phyloP scores from a whole-genome alignment of 1,140 invertebrate species.

The Drosophila grimshawi region DNA sequence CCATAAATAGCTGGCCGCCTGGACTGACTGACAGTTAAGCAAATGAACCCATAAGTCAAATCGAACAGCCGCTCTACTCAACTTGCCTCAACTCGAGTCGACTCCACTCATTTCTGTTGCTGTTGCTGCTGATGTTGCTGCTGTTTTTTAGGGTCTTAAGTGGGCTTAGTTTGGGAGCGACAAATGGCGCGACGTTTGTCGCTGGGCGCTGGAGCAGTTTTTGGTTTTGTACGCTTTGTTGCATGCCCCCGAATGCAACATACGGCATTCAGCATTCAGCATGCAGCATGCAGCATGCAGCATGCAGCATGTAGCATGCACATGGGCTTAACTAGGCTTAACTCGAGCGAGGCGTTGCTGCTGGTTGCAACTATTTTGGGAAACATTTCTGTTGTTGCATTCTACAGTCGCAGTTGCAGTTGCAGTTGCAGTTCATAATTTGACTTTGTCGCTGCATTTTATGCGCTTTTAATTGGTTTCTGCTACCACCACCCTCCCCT shows the following conservation, averaged over 20 bases:
- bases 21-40: constrained; percentile 64
- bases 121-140: constrained; percentile 48
- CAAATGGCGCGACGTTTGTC: constrained; percentile 67
- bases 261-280: constrained; percentile 39
- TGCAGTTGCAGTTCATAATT: constrained; percentile 58
- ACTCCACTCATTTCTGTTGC: constrained; percentile 9
- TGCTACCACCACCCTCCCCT: not conserved
- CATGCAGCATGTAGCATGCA: constrained; percentile 47
- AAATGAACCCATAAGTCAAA: constrained; percentile 84
- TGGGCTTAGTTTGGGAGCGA: constrained; percentile 72
- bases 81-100: not conserved
- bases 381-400: constrained; percentile 21
- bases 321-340: constrained; percentile 81
- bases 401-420: not conserved
- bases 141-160: constrained; percentile 80
- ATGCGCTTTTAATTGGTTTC: constrained; percentile 57
- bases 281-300: constrained; percentile 65
- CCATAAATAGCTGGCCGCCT: constrained; percentile 62
- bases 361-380: constrained; percentile 53
- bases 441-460: constrained; percentile 36
- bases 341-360: constrained; percentile 39
- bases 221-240: constrained; percentile 55
- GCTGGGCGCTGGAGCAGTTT: constrained; percentile 70
- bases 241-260: constrained; percentile 58
- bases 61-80: constrained; percentile 57